phyloP scores from a whole-genome alignment of 2,797 vertebrate species.

The Lycodopsis pacificus region DNA sequence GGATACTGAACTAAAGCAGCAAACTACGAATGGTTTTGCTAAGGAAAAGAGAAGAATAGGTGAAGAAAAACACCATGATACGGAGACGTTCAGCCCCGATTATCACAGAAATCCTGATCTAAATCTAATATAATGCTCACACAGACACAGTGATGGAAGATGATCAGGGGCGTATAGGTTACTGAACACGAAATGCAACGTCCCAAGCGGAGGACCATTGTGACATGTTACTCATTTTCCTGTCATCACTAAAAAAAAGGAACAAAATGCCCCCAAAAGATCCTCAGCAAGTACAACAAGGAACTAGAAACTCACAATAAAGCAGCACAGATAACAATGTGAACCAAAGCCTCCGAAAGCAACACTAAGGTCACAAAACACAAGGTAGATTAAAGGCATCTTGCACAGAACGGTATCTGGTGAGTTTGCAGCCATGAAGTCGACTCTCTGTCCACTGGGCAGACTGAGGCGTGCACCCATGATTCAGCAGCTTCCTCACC shows the following conservation, averaged over 20 bases:
- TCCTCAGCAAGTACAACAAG: neutral
- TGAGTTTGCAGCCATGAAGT: neutral
- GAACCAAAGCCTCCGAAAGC: neutral
- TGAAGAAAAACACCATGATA: neutral
- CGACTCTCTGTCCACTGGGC: slow-evolving; percentile 14
- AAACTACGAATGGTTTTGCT: neutral
- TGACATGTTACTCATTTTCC: neutral
- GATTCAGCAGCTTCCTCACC: slow-evolving; percentile 80
- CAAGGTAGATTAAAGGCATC: neutral
- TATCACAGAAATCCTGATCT: neutral
- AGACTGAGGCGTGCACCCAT: slow-evolving; percentile 47
- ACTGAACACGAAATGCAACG: neutral
- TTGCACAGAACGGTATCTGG: neutral
- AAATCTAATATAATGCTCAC: neutral
- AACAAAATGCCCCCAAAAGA: neutral
- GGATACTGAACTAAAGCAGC: neutral
- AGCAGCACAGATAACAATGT: neutral
- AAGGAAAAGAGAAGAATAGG: neutral
- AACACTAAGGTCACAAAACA: neutral
- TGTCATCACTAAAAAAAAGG: neutral
- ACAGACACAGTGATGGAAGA: slow-evolving; percentile 1
- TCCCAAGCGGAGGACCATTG: neutral
- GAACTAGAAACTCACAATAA: neutral
- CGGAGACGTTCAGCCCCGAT: neutral
- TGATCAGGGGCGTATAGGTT: neutral